Evolutionary conservation across 1,140 invertebrate species (phyloP), one percentile per base, ranked within the genome.

Genomic region (Euborellia annulipes): DNA sequence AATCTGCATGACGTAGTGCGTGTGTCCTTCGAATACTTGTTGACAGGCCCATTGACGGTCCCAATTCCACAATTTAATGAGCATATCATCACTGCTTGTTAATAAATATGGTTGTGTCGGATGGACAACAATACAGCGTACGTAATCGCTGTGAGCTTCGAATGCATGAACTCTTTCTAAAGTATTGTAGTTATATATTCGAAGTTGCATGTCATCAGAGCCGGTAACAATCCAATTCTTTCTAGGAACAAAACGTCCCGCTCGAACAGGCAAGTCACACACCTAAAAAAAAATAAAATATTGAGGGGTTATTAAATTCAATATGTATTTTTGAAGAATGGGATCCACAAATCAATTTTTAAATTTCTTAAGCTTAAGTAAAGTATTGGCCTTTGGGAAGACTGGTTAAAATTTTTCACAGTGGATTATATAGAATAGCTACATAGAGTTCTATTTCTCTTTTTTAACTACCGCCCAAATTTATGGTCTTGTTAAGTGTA

Each of bases 41-140:
- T 96, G 94, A 55, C 92, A 92, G 1, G 82, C 71, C 91, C 94
- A 99, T 55, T 85, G 76, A 59, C 97, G 95, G 20, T 99, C 95
- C 95, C 95, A 99, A 64, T 99, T 98, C 96, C 96, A 99, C 20
- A 99, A 63, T 66, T 99, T 99, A 40, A 99, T 98, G 19, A 90
- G 67, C 85, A 98, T 93, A 60, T 99, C 96, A 77, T 99, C 92
- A 69, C 91, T 95, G 58, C 90, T 90, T 2, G 93, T 98, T 4
- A 99, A 68, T 51, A 99, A 82, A 62, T 91, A 94, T 0, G 95
- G 91, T 57, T 98, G 93, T 38, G 90, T 91, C 8, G 95, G 95
- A 72, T 99, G 96, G 8, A 98, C 81, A 9, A 84, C 88, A 59
- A 99, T 96, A 54, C 84, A 92, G 51, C 96, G 73, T 11, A 98